A percentile compares a stretch with the other conserved stretches of the same genome.
Evolutionary conservation across 2,113 vertebrate genomes (phyloP).

Genomic region (Platanista minor): DNA sequence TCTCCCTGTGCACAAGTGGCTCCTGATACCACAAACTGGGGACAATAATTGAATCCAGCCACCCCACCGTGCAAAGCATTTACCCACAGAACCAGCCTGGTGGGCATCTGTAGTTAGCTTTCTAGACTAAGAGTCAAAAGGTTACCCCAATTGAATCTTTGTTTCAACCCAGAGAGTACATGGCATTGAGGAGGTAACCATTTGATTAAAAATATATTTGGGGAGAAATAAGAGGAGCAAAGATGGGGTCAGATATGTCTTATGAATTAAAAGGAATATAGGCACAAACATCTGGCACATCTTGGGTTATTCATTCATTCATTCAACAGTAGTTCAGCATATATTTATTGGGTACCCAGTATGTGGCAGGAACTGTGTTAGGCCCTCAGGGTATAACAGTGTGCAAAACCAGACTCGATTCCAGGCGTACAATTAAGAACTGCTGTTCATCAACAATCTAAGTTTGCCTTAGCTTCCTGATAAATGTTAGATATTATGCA

Average conservation of each 20-base stretch:
- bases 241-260: neutral
- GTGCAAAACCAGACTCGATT: neutral
- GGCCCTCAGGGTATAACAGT: neutral
- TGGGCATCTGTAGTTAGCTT: slow-evolving; percentile 6
- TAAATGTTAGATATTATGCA: neutral
- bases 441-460: neutral
- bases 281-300: neutral
- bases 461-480: neutral
- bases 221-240: neutral
- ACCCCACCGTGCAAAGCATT: slow-evolving; percentile 9
- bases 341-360: neutral
- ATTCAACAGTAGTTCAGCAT: neutral
- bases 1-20: slow-evolving; percentile 46
- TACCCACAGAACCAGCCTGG: slow-evolving; percentile 31
- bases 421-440: neutral
- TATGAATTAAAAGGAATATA: neutral
- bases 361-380: neutral
- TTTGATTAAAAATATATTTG: slow-evolving; percentile 17
- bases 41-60: slow-evolving; percentile 58
- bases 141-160: neutral
- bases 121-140: slow-evolving; percentile 29
- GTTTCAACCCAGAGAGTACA: slow-evolving; percentile 14
- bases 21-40: slow-evolving; percentile 60
- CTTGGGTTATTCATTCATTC: neutral
- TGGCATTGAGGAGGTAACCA: neutral